phyloP scores from a whole-genome alignment of 2,113 vertebrate genomes.

The Varanus komodoensis region DNA sequence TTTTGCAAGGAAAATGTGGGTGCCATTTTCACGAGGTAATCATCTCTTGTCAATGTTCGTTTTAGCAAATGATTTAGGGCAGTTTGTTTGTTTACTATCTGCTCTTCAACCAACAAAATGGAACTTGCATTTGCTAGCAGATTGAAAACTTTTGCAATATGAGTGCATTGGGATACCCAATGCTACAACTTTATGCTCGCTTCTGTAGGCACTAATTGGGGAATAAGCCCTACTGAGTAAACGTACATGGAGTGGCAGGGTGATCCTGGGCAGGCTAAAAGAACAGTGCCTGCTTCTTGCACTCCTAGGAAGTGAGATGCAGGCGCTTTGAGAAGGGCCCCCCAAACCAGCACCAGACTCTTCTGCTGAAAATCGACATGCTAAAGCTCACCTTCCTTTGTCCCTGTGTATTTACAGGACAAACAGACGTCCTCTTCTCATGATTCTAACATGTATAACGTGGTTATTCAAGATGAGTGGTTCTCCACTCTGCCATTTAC shows the following conservation, averaged over 20 bases:
- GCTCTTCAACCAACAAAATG: too few species aligned
- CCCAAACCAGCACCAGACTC: background rate
- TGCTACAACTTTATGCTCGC: background rate
- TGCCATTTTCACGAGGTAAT: slow-evolving; percentile 97
- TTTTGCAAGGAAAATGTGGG: slow-evolving; percentile 91
- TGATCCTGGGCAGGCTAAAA: background rate
- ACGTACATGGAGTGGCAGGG: background rate
- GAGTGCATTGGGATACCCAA: background rate
- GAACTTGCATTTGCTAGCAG: too few species aligned
- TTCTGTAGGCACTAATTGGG: too few species aligned
- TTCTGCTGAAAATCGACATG: background rate
- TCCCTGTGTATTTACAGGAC: background rate
- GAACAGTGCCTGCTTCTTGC: background rate
- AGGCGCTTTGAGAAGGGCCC: background rate
- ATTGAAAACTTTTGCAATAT: background rate
- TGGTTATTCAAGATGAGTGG: background rate
- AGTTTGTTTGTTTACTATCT: too few species aligned
- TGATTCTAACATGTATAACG: background rate
- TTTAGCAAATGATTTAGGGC: slow-evolving; percentile 13
- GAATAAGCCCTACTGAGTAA: background rate
- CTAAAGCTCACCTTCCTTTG: too few species aligned
- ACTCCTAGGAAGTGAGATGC: background rate
- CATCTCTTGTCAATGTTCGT: background rate
- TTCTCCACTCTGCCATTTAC: background rate
- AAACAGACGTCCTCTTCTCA: background rate